Evolutionary conservation across 2,888 invertebrate species (phyloP).

Genomic region (Drosophila imparisetae): DNA sequence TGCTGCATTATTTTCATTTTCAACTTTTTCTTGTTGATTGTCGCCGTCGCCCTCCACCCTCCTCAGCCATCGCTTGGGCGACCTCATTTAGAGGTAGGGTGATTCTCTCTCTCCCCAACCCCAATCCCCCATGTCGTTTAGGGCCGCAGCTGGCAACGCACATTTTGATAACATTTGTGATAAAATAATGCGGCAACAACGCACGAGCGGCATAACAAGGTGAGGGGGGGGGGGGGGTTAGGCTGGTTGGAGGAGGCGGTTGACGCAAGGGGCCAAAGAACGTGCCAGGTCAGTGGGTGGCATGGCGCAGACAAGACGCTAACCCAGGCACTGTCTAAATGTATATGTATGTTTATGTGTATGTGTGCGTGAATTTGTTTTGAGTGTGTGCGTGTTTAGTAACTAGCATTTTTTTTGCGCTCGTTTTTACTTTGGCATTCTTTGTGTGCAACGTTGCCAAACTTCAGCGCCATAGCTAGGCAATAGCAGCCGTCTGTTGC

Average conservation of each 20-base stretch:
- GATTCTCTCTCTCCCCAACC: slow-evolving; percentile 17
- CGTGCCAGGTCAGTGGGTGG: slow-evolving; percentile 80
- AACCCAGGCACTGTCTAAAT: slow-evolving; percentile 21
- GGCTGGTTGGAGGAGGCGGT: neutral
- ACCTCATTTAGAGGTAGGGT: slow-evolving; percentile 63
- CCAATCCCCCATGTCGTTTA: slow-evolving; percentile 21
- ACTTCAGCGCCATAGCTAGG: slow-evolving; percentile 43
- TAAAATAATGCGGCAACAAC: slow-evolving; percentile 80
- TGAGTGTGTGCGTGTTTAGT: slow-evolving; percentile 50
- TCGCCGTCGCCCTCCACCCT: slow-evolving; percentile 10
- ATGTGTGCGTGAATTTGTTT: neutral
- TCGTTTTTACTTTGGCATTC: slow-evolving; percentile 75
- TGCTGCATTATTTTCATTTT: slow-evolving; percentile 77
- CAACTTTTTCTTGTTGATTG: slow-evolving; percentile 63
- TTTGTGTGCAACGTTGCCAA: slow-evolving; percentile 64
- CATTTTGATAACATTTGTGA: slow-evolving; percentile 79
- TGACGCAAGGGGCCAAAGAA: slow-evolving; percentile 28
- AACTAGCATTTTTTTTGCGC: slow-evolving; percentile 72
- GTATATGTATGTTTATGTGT: slow-evolving; percentile 1
- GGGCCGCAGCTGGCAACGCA: slow-evolving; percentile 75
- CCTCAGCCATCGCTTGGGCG: slow-evolving; percentile 39
- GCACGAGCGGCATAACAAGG: slow-evolving; percentile 39
- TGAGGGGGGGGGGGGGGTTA: neutral
- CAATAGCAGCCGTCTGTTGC: slow-evolving; percentile 2
- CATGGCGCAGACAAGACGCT: slow-evolving; percentile 60